These are phyloP conservation scores for Neopelma chrysocephalum DNA, from an alignment of 2,797 vertebrate species.

Conservation along the genomic window DNA sequence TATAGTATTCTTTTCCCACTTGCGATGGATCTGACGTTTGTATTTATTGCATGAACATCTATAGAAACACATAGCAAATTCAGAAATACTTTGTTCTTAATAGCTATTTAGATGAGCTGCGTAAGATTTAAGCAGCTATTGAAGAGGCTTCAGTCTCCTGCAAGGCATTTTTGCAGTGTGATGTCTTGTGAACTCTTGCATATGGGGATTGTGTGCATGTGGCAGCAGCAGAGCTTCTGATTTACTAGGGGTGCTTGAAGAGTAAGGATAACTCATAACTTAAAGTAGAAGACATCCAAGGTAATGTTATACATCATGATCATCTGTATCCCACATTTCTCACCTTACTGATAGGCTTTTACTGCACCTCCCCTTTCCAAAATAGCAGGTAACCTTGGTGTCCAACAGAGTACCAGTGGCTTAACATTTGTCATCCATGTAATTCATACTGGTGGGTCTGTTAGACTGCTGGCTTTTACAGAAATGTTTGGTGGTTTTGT, in stretches of 20 bases:
- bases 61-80: not conserved
- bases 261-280: not conserved
- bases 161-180: not conserved
- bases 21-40: not conserved
- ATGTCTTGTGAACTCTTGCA: not conserved
- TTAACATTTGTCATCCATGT: not conserved
- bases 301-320: not conserved
- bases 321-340: not conserved
- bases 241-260: not conserved
- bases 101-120: not conserved
- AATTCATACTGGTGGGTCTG: not conserved
- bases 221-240: not conserved
- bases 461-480: not conserved
- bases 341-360: not conserved
- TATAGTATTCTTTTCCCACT: not conserved
- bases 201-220: not conserved
- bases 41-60: not conserved
- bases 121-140: not conserved
- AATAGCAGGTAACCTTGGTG: not conserved
- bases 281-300: not conserved
- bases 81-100: not conserved
- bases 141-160: not conserved
- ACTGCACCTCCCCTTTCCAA: not conserved
- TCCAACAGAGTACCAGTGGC: not conserved
- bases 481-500: slow-evolving; percentile 42